Evolutionary conservation across 1,140 invertebrate genomes (phyloP).

Genomic region (Drosophila erecta): DNA sequence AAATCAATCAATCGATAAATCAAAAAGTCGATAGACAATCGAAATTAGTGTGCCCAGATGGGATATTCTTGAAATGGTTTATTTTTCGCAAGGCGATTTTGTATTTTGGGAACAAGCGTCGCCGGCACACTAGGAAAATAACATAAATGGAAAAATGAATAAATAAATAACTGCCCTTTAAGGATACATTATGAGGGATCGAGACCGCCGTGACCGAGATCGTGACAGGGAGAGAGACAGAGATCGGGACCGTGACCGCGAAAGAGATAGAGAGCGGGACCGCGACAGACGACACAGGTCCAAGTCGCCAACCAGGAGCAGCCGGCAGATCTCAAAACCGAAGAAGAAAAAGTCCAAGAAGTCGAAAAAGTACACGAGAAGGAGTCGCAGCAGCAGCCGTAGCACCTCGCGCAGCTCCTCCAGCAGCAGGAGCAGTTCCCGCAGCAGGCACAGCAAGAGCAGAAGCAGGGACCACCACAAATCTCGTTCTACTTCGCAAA

Average conservation of each 20-base stretch:
- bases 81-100: background rate
- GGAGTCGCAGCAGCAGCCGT: constrained; percentile 70
- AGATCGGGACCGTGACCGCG: constrained; percentile 51
- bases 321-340: constrained; percentile 61
- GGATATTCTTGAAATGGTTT: no score
- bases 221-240: constrained; percentile 58
- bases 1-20: no score
- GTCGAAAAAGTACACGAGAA: constrained; percentile 70
- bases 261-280: constrained; percentile 52
- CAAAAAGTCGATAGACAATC: no score
- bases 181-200: constrained; percentile 30
- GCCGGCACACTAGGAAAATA: background rate
- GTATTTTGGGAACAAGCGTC: background rate
- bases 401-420: constrained; percentile 64
- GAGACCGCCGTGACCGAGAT: constrained; percentile 52
- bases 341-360: constrained; percentile 80
- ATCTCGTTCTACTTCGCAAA: constrained; percentile 57
- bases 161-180: constrained; percentile 5
- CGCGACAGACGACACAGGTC: constrained; percentile 65
- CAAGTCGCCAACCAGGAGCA: constrained; percentile 60
- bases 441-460: constrained; percentile 69
- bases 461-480: constrained; percentile 57
- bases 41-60: no score
- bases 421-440: constrained; percentile 61
- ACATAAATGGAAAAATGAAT: background rate